Base-by-base conservation (phyloP, 2,888 invertebrate genomes). In the Quadroppia sp. region DNA sequence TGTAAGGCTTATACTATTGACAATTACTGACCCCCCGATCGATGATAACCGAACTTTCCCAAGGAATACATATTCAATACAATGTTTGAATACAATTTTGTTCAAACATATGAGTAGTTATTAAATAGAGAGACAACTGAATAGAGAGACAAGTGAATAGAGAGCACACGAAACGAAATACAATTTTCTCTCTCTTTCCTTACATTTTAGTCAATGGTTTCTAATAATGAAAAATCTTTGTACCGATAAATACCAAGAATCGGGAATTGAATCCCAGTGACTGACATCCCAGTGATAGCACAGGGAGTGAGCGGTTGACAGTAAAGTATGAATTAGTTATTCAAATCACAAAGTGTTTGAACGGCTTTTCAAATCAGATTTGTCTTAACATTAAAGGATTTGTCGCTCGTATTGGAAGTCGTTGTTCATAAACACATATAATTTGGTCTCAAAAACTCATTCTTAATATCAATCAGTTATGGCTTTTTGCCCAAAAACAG, bases 321-420 rank as follows among this genome's bases (percentile, higher is more conserved):
- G n/a, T n/a, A n/a, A n/a, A n/a, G n/a, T n/a, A n/a, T n/a, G n/a
- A 50, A 28, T 36, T 36, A 36, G 23, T 4, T 32, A 64, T 64
- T 64, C 40, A 64, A 64, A 64, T 64, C 36, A 36, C 20, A 32
- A 20, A 1, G 36, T 36, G 9, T 36, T 64, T 15, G 50, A 2
- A 45, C 2, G 6, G 45, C 45, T 13, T 45, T 11, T 9, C 32
- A 3, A 2, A 2, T 59, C 28, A 20, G 30, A 59, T 59, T 59
- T 20, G 6, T 30, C 36, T 64, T 36, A n/a, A 64, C 64, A 64
- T 64, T 64, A 64, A 64, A 36, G 64, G 64, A 64, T 64, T 64
- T 64, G 64, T 64, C 59, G 59, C 7, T 30, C n/a, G 17, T 23
- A 59, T 32, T 59, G 7, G 32, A 59, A 32, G 28, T 25, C 25